Evolutionary conservation across 2,113 vertebrate genomes (phyloP).

Genomic region (Xerus inauris): DNA sequence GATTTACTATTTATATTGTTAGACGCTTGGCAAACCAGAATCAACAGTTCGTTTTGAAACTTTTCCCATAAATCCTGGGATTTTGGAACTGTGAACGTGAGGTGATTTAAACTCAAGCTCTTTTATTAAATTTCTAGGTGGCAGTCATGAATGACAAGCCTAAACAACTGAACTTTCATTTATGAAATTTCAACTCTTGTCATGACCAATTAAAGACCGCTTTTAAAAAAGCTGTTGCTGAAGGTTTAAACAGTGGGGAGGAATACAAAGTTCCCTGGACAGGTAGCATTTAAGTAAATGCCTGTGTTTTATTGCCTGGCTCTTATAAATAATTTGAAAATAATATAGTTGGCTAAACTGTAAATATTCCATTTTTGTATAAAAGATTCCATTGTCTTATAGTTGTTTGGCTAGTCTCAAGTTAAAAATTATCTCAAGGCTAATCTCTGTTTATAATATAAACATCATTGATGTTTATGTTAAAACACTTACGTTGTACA

Average conservation of each 20-base stretch:
- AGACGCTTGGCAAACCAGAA: constrained; percentile 74
- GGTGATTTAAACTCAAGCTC: neutral
- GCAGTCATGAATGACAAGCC: neutral
- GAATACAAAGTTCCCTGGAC: neutral
- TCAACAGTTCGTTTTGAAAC: constrained; percentile 68
- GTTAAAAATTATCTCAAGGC: neutral
- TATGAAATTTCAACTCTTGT: constrained; percentile 11
- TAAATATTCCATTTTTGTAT: neutral
- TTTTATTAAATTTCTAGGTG: neutral
- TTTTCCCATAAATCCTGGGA: constrained; percentile 76
- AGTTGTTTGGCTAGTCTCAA: neutral
- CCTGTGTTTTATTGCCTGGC: neutral
- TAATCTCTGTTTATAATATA: neutral
- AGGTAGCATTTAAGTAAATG: neutral
- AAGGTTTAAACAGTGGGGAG: neutral
- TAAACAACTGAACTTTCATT: neutral
- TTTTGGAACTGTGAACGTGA: constrained; percentile 82
- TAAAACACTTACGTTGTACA: neutral
- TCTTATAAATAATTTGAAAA: constrained; percentile 39
- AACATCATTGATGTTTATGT: neutral
- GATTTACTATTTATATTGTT: constrained; percentile 58
- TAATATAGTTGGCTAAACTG: neutral
- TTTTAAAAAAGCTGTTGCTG: neutral
- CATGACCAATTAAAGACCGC: neutral
- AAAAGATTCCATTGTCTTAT: neutral